Evolutionary conservation across 1,140 invertebrate species (phyloP), one percentile per base, ranked within the genome.

Genomic region (Thaumatotibia leucotreta): DNA sequence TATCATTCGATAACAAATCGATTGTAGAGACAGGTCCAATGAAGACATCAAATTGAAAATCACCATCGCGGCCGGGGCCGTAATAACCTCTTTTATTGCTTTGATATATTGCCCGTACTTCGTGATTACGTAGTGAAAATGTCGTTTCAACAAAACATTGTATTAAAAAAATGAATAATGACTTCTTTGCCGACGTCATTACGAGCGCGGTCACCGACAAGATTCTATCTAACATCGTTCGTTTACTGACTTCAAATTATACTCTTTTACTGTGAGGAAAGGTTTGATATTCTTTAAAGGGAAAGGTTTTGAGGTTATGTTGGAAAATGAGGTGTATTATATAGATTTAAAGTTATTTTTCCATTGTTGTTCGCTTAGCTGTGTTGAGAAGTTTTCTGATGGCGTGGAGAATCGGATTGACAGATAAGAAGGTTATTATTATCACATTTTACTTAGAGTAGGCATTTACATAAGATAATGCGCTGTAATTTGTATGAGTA

Each of bases 161-260:
- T 86, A 88, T 88, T 90, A 88, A 90, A 90, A 90, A 90, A 90
- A 88, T 90, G 86, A 90, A 88, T 88, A 88, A 90, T 88, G 88
- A 88, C 86, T 88, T 86, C 88, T 86, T 86, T 83, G 80, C 83
- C 84, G 83, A 82, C 82, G 82, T 85, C 86, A 88, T 90, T 88
- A 90, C 74, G 76, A 79, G 70, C 76, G 80, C 83, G 84, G 81
- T 84, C 84, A 83, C 75, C 75, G 76, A 73, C 79, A 79, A 84
- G 86, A 88, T 89, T 79, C 84, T 88, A 89, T 88, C 85, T 76
- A 72, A 70, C 66, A 71, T 63, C 50, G 66, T 67, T 67, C 64
- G 35, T 64, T 29, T 24, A 23, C n/a, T 9, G 65, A 67, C 29
- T 10, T 45, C 50, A 79, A 71, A 70, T 54, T 33, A 63, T 54